Conservation (phyloP, 2,888 invertebrate genomes). For the Callinectes sapidus region DNA sequence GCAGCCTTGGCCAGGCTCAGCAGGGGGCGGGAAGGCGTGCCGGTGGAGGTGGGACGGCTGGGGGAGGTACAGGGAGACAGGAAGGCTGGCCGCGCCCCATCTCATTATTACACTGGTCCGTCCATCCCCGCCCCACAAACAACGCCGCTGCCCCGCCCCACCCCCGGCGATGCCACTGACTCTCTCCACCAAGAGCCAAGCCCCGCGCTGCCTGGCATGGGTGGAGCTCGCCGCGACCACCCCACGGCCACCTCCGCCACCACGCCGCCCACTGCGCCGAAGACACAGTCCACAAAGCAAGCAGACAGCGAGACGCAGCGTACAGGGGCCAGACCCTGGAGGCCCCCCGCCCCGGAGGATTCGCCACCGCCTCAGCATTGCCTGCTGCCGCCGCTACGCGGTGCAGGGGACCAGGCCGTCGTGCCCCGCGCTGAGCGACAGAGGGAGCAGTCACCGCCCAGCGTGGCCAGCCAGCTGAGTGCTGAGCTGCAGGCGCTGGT, state of each 20-base stretch:
- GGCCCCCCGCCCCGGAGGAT: neutral
- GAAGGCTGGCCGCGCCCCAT: neutral
- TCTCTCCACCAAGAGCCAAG: neutral
- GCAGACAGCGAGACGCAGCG: neutral
- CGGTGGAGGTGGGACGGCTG: neutral
- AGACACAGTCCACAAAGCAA: neutral
- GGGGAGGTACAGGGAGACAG: neutral
- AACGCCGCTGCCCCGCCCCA: neutral
- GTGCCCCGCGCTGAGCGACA: neutral
- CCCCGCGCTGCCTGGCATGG: neutral
- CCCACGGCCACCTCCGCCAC: neutral
- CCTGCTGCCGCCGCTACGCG: neutral
- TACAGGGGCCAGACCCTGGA: neutral
- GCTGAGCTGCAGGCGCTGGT: conserved; percentile 1
- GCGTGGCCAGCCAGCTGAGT: neutral
- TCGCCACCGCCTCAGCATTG: neutral
- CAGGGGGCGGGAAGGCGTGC: neutral
- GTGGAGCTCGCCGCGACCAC: neutral
- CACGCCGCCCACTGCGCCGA: neutral
- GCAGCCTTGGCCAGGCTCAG: neutral
- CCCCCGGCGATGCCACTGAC: neutral
- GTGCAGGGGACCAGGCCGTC: neutral
- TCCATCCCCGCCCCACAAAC: neutral
- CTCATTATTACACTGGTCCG: neutral
- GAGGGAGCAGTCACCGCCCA: neutral